Evolutionary conservation across 2,888 invertebrate species (phyloP), one percentile per base, ranked within the genome.

Genomic region (Lycophotia porphyrea): DNA sequence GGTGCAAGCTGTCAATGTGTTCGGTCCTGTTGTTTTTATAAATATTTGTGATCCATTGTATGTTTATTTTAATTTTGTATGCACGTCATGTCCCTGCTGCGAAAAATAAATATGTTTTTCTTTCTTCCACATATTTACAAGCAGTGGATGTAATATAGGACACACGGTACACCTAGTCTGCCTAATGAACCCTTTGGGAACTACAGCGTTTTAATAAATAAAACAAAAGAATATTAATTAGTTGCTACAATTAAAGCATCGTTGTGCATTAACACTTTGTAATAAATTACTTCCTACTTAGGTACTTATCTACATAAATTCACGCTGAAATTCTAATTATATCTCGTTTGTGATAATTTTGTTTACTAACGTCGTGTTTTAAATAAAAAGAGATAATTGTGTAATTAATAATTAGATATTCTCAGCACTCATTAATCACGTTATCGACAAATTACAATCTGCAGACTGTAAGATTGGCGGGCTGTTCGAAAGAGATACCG

Each of bases 281-380:
- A 64, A 34, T 55, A 15, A 44, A 67, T 68, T 27, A 68, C 63
- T 81, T 71, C 71, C 68, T 67, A n/a, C 49, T 65, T 58, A 65
- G 11, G 5, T 24, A 3, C 34, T 13, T 77, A 77, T 52, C 34
- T 63, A 39, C 18, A 15, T 44, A 75, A 27, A 60, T 27, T 65
- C 31, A n/a, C 24, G 49, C 42, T n/a, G 24, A 5, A 81, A 60
- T 49, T 76, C 76, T 80, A 76, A 76, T 81, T 65, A 66, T 81
- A 76, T 47, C 68, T 81, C 7, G 3, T 15, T 21, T 34, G 39
- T 65, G 69, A 81, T 76, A 69, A 76, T 69, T 65, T 64, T 69
- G 44, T 75, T 58, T 58, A 65, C 44, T 18, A n/a, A 60, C 24
- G 27, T 49, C 69, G 11, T 47, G 42, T 67, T 61, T 61, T 68